Evolutionary conservation across 2,797 vertebrate species (phyloP), one percentile per base, ranked within the genome.

Genomic region (Falco peregrinus): DNA sequence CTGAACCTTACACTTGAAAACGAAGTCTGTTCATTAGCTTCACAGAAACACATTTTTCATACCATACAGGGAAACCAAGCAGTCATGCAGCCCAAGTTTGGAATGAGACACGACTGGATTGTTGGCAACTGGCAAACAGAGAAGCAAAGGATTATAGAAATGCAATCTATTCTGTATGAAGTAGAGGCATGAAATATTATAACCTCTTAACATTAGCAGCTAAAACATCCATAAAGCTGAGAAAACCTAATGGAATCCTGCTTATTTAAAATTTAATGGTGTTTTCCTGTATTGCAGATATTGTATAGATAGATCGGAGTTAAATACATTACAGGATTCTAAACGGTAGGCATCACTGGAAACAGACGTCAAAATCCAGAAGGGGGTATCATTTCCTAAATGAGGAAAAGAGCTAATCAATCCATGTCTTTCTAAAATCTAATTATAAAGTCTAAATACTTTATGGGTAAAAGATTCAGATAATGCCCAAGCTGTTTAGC

Each of bases 401-500:
- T 33, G 80, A 95, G 59, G 19, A 51, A 85, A 91, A 96, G 93
- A 95, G 59, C 87, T 93, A 83, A 97, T 96, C 97, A 96, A 96
- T 97, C 94, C 45, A 83, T 50, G 77, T 93, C 94, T 89, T 89
- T 95, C 90, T 96, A 93, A 96, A 96, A 96, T 87, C 93, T 95
- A 80, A 82, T 97, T 94, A 88, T 83, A 88, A 96, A 95, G 54
- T 75, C 91, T 92, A 95, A 96, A 93, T 92, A 83, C 88, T 95
- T 93, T 93, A 96, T 83, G 57, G 94, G 56, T 88, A 96, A 94
- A 79, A 96, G 84, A 81, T 84, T 92, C 77, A 65, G 84, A 81
- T 75, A 89, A 92, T 76, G 81, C 82, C 82, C 92, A 91, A 96
- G 88, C 82, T 95, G 82, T 91, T 96, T 91, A 91, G 86, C 82